Evolutionary conservation across 1,140 invertebrate species (phyloP).

Genomic region (Heliothis subflexa): DNA sequence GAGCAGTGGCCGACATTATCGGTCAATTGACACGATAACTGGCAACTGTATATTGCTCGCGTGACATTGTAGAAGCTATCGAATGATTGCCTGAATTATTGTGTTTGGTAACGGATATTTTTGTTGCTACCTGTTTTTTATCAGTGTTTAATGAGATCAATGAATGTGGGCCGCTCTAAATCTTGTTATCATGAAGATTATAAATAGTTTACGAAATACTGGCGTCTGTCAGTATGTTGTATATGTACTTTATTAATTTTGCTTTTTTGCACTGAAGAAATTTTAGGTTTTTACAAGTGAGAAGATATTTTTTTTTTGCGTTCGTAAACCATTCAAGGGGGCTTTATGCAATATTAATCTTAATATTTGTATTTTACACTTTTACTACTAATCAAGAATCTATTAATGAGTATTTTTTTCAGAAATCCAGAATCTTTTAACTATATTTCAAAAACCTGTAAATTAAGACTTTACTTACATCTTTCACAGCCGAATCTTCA

Average conservation of each 20-base stretch:
- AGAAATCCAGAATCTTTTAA: neutral
- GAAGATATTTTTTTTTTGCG: no score
- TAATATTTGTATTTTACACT: no score
- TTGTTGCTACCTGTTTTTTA: neutral
- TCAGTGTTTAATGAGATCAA: neutral
- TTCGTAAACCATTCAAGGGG: no score
- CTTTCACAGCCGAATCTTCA: conserved; percentile 74
- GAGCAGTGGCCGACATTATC: conserved; percentile 20
- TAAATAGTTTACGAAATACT: no score
- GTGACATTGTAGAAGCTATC: neutral
- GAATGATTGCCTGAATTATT: conserved; percentile 10
- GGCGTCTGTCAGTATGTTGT: neutral
- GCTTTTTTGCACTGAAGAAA: no score
- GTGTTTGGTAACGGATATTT: neutral
- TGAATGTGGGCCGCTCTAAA: no score
- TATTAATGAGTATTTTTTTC: no score
- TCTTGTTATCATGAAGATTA: no score
- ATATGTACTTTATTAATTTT: no score
- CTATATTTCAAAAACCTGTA: neutral
- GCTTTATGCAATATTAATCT: no score
- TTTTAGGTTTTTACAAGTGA: no score
- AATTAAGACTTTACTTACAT: conserved; percentile 72
- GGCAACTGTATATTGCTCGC: neutral
- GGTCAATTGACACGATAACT: conserved; percentile 27
- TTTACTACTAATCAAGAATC: no score